A percentile compares a stretch with the other conserved stretches of the same genome.
phyloP scores from a whole-genome alignment of 2,797 vertebrate species.

The Hippopotamyrus pictus region DNA sequence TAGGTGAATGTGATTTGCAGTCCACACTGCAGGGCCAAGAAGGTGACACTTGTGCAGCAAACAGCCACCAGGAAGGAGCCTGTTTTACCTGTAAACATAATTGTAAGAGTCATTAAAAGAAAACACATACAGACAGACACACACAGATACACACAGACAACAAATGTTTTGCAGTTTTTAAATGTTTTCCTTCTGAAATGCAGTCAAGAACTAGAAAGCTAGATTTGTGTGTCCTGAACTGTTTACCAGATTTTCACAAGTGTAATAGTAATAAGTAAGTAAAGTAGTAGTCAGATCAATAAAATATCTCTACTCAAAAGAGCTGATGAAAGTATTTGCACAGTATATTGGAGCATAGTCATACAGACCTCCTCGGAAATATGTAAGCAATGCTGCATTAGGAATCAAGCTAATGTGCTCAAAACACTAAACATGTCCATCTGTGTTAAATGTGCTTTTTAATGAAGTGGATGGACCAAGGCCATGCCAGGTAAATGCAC shows the following conservation, averaged over 20 bases:
- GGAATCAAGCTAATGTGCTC: not conserved
- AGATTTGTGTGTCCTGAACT: not conserved
- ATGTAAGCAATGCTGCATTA: not conserved
- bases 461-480: not conserved
- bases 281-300: not conserved
- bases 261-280: not conserved
- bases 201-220: not conserved
- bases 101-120: not conserved
- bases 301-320: not conserved
- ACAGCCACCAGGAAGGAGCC: conserved; percentile 53
- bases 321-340: not conserved
- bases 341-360: not conserved
- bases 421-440: not conserved
- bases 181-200: not conserved
- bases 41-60: conserved; percentile 53
- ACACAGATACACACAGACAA: no score
- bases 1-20: conserved; percentile 65
- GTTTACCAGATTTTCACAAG: not conserved
- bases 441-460: not conserved
- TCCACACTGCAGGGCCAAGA: conserved; percentile 59
- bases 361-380: not conserved
- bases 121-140: not conserved
- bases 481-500: not conserved
- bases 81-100: conserved; percentile 46
- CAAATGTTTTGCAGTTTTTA: conserved; percentile 43